Base-by-base conservation (phyloP, 2,888 invertebrate species). In the Perizoma flavofasciatum region DNA sequence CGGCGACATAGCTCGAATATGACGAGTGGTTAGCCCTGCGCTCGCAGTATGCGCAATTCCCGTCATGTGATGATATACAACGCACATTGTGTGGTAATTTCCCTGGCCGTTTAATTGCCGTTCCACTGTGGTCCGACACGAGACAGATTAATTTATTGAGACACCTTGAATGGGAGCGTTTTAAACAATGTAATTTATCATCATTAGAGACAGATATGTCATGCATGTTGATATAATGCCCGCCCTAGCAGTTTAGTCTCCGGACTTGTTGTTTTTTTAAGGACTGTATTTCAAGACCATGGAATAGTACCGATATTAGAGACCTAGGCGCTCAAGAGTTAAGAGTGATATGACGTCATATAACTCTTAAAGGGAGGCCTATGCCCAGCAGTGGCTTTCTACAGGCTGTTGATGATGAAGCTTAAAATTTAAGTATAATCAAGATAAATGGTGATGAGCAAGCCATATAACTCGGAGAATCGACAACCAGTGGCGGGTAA, bases 21-120 rank as follows among this genome's bases (percentile, higher is more conserved):
- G 88, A 89, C 73, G 80, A 75, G 85, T 79, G 75, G 79, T 69
- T 81, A 75, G 78, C 62, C 51, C 71, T 72, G 74, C 5, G 72
- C 71, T 70, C 69, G 66, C 75, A 72, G 75, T 75, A 78, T 79
- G 82, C 79, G 68, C 60, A 53, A 61, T 59, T 47, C 61, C 77
- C 82, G 89, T 88, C 91, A 89, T 89, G 83, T 80, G 77, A 85
- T 86, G 88, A 89, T 88, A 87, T 86, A 90, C 86, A 79, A 81
- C 71, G 75, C 87, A 84, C 86, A 90, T 89, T 91, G 89, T 92
- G 89, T 90, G 89, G 89, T 89, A 89, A 91, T 90, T 85, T 81
- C 73, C 81, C 79, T 76, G 75, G 74, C 76, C 84, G 81, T 85
- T 88, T 92, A 92, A 92, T 92, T 92, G 86, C 88, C 85, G 77